Evolutionary conservation across 2,888 invertebrate genomes (phyloP), one percentile per base, ranked within the genome.

Genomic region (Harpagoxenus sublaevis): DNA sequence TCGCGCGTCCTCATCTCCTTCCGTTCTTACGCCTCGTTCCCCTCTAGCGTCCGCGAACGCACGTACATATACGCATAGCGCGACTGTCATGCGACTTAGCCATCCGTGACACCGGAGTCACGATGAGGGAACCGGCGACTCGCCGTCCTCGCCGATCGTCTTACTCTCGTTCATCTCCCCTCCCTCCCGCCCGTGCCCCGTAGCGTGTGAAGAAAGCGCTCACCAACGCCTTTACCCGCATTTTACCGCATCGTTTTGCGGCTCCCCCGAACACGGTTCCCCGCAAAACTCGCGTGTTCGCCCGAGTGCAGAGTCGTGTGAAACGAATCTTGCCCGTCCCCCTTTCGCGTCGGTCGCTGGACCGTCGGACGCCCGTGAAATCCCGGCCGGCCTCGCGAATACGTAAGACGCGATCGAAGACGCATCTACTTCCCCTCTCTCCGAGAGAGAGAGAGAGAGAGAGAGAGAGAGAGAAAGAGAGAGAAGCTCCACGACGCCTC

Each of bases 361-460:
- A 42, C 73, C 28, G 18, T n/a, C 10, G 28, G 28, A 45, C 45
- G 62, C 31, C 62, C 31, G 60, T 62, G 62, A 74, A 62, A 62
- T 60, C 74, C 60, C 60, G 28, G n/a, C 48, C 39, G 75, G 18
- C n/a, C 55, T 35, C 51, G 51, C 68, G 77, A 28, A 66, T 45
- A 63, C 75, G 35, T 35, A 48, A 39, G 35, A 39, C 53, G 45
- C 63, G 66, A 66, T 66, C 48, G 48, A 9, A 51, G 51, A 62
- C 45, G 83, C 86, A 84, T 66, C 86, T 83, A 48, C 79, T 68
- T 82, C 88, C 63, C 79, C 84, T 55, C 84, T 55, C 78, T 68
- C 71, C 71, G 39, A 15, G 63, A 48, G 28, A 55, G 62, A 63
- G 35, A 63, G 0, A 23, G 23, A 23, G 23, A 23, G 23, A 23